Evolutionary conservation across 2,797 vertebrate species (phyloP), one percentile per base, ranked within the genome.

Genomic region (Eupleurogrammus muticus): DNA sequence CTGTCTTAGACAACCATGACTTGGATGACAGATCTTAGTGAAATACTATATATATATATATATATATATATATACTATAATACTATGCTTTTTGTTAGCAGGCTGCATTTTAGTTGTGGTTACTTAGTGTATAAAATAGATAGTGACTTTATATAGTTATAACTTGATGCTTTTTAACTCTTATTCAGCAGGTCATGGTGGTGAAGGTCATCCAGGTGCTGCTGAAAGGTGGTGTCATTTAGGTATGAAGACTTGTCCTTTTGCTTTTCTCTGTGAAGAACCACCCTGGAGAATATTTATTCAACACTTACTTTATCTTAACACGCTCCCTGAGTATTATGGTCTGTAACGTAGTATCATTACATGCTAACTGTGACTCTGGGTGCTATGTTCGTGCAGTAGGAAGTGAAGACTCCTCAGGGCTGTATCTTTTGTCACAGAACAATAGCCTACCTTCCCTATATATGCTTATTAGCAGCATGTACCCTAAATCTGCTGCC

Each of bases 381-480:
- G 14, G 59, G 58, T 44, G 32, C 11, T 1, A 2, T 48, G 42
- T 42, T 63, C 40, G 8, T 35, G n/a, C 48, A 36, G 17, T 5
- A 66, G 52, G 73, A 73, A 70, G 57, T 23, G 24, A 46, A 62
- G 38, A 35, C 42, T 64, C 53, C 58, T 53, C 28, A 12, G 35
- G 65, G 61, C 46, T 52, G 69, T 50, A 59, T 69, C 56, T 52
- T 7, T 50, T 80, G 34, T 69, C 67, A 3, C 56, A 38, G 55
- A 51, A 79, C 76, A 77, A 63, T 42, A 54, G 61, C 34, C 23
- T 21, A 16, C 9, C 44, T 28, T 47, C 50, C 59, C 57, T 16
- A 54, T 66, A 2, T 14, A 54, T 28, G 52, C 28, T 55, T 19
- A 34, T 55, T 24, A 44, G 32, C 52, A 23, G 36, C 54, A n/a